Conservation (phyloP, 2,113 vertebrate species). For the Ameiurus melas region DNA sequence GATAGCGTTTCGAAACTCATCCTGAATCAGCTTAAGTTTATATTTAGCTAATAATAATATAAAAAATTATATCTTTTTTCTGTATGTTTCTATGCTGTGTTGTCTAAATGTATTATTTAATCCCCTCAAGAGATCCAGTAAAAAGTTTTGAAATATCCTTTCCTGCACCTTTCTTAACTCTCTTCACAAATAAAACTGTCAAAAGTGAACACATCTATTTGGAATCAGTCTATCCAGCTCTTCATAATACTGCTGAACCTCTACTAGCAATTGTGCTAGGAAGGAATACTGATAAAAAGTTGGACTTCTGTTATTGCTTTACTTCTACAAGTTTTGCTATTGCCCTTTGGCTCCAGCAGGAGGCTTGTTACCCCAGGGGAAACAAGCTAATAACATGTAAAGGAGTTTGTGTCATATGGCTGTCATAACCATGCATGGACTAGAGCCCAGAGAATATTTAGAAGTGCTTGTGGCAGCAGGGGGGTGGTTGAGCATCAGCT, state of each 20-base stretch:
- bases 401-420: not conserved
- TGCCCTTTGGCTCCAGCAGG: not conserved
- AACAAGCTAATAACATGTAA: not conserved
- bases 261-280: not conserved
- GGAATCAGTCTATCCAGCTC: not conserved
- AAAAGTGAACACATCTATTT: not conserved
- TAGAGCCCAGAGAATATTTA: not conserved
- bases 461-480: not conserved
- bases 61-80: not conserved
- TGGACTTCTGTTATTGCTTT: not conserved
- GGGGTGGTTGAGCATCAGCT: not conserved
- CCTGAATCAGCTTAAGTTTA: slow-evolving; percentile 21
- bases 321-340: not conserved
- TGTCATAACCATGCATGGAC: not conserved
- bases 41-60: slow-evolving; percentile 7
- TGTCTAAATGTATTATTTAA: not conserved
- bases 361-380: not conserved
- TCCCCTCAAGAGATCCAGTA: not conserved
- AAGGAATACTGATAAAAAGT: not conserved
- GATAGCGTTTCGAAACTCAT: slow-evolving; percentile 1
- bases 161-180: not conserved
- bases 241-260: not conserved
- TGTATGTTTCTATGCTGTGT: not conserved
- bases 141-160: slow-evolving; percentile 14
- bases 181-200: not conserved